Percentiles rank a stretch among this genome's conserved stretches.
Conservation (phyloP, 2,113 vertebrate species). For the Brachyistius frenatus region DNA sequence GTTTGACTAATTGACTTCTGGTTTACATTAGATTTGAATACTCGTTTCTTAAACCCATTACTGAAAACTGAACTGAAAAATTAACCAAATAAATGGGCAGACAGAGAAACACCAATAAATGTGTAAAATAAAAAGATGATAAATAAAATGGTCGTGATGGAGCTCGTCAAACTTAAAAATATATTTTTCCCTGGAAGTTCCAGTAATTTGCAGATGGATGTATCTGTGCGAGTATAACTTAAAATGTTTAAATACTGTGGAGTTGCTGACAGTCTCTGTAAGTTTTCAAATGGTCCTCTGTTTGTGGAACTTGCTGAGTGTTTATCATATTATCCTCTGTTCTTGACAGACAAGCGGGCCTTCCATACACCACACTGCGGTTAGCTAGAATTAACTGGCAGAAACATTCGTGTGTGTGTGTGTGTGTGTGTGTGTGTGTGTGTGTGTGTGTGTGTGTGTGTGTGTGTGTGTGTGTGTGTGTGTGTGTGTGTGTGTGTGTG, state of each 20-base stretch:
- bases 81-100: not conserved
- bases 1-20: not conserved
- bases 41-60: not conserved
- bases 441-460: slow-evolving; percentile 20
- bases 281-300: slow-evolving; percentile 49
- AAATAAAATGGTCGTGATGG: not conserved
- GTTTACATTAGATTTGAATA: too few relatives aligned
- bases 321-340: slow-evolving; percentile 69
- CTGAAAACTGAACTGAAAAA: not conserved
- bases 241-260: slow-evolving; percentile 18
- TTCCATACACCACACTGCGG: slow-evolving; percentile 55
- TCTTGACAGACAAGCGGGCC: slow-evolving; percentile 52
- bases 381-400: slow-evolving; percentile 61
- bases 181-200: not conserved
- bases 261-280: slow-evolving; percentile 33
- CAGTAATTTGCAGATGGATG: not conserved
- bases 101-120: not conserved
- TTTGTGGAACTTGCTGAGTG: slow-evolving; percentile 56
- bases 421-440: slow-evolving; percentile 25
- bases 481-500: slow-evolving; percentile 21
- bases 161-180: not conserved
- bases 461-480: slow-evolving; percentile 16
- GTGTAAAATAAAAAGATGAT: not conserved
- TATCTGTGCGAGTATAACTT: slow-evolving; percentile 1
- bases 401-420: slow-evolving; percentile 38